A percentile compares a stretch with the other conserved stretches of the same genome.
Conservation (phyloP, 2,888 invertebrate species). For the Aspidiotus destructor region DNA sequence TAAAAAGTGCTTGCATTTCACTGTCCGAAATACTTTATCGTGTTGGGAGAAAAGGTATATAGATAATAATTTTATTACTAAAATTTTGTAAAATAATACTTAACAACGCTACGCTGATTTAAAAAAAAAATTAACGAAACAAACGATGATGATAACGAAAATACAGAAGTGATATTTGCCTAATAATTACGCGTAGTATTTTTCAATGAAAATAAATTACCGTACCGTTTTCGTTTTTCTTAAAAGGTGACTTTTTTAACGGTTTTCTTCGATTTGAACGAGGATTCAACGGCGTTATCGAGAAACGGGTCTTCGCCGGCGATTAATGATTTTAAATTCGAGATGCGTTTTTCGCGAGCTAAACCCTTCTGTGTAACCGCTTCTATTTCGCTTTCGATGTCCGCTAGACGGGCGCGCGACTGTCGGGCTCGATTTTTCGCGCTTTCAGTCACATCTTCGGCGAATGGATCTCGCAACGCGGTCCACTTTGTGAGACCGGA, state of each 20-base stretch:
- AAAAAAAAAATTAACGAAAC: too few species aligned
- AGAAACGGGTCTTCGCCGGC: constrained; percentile 46
- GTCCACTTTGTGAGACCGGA: constrained; percentile 50
- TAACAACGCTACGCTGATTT: too few species aligned
- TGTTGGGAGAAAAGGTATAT: too few species aligned
- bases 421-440: constrained; percentile 57
- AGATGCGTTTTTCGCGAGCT: constrained; percentile 60
- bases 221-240: background rate
- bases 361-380: constrained; percentile 58
- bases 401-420: constrained; percentile 57
- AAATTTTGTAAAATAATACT: too few species aligned
- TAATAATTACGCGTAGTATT: background rate
- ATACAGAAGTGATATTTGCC: background rate
- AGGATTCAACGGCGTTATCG: constrained; percentile 21
- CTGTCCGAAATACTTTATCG: too few species aligned
- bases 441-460: constrained; percentile 44
- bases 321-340: constrained; percentile 58
- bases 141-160: too few species aligned
- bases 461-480: constrained; percentile 42
- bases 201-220: too few species aligned
- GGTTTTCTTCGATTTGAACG: constrained; percentile 28
- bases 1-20: too few species aligned
- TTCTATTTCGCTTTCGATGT: constrained; percentile 66
- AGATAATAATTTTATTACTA: too few species aligned
- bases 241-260: constrained; percentile 24